phyloP scores from a whole-genome alignment of 2,113 vertebrate species.

The Neotragus pygmaeus region DNA sequence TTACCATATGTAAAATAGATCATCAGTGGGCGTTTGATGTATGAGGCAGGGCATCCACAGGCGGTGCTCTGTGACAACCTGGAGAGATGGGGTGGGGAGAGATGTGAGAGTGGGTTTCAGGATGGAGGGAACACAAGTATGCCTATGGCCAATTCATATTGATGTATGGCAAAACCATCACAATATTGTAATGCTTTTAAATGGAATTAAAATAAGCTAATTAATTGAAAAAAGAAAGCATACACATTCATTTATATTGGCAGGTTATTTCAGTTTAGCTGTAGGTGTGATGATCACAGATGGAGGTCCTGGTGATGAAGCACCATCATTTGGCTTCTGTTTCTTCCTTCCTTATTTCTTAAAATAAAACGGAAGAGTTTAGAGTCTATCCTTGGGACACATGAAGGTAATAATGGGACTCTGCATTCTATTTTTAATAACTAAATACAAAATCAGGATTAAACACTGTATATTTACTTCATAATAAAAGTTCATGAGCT shows the following conservation, averaged over 20 bases:
- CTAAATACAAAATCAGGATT: neutral
- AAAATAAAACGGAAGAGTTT: neutral
- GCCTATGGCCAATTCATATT: neutral
- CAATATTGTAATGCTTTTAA: neutral
- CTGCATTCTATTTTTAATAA: neutral
- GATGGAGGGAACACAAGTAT: neutral
- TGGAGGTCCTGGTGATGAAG: neutral
- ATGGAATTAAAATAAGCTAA: neutral
- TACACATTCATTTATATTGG: neutral
- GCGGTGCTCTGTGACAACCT: neutral
- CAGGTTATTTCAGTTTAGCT: neutral
- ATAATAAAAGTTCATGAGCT: neutral
- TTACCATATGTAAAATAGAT: neutral
- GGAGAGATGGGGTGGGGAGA: neutral
- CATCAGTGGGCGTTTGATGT: neutral
- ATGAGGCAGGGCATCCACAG: neutral
- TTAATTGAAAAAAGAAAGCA: neutral
- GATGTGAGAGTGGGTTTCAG: fast-evolving
- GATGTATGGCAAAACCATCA: neutral
- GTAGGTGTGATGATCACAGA: neutral
- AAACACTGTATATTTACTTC: neutral
- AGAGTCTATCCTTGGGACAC: neutral
- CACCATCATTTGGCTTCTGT: neutral
- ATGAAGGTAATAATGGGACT: neutral
- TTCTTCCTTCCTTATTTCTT: neutral